Evolutionary conservation across 2,797 vertebrate genomes (phyloP), one percentile per base, ranked within the genome.

Genomic region (Myotis findleyi): DNA sequence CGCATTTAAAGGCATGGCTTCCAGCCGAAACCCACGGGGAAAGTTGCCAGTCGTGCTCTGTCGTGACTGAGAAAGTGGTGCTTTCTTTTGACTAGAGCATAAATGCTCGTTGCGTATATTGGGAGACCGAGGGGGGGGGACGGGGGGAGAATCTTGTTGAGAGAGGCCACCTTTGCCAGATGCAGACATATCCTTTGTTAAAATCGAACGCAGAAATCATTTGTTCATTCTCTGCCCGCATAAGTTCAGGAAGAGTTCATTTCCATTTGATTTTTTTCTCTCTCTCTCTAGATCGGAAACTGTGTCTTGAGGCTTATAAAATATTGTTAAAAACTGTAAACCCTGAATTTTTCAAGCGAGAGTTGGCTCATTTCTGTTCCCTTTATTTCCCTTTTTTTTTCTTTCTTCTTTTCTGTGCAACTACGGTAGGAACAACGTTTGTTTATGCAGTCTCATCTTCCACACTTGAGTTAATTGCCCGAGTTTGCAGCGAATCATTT

Each of bases 241-340:
- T 66, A 94, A 80, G 53, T 87, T 96, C 66, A 96, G 16, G 10
- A 59, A 91, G 47, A 97, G 79, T 96, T 96, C 51, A 85, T 55
- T 89, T 95, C 76, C 59, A 62, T 93, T 87, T 96, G 69, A 69
- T 51, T 87, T 91, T 68, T 41, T 59, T 1, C 55, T 23, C 8
- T 80, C 12, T 92, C 13, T 91, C 13, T 94, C 36, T 82, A 75
- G 21, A 87, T 83, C n/a, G 53, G 49, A 96, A 85, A 1, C 25
- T 85, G 16, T 89, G 91, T 91, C 47, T 57, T 41, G 47, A 84
- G 36, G 16, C 7, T 89, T 83, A 88, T 16, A 55, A 9, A 36
- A 47, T 53, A 81, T 66, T 30, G 25, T 76, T 89, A 62, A 77
- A 95, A 88, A 80, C 2, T 11, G 7, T 36, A 88, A 93, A 49